Evolutionary conservation across 2,797 vertebrate genomes (phyloP).

Genomic region (Pipistrellus pipistrellus): DNA sequence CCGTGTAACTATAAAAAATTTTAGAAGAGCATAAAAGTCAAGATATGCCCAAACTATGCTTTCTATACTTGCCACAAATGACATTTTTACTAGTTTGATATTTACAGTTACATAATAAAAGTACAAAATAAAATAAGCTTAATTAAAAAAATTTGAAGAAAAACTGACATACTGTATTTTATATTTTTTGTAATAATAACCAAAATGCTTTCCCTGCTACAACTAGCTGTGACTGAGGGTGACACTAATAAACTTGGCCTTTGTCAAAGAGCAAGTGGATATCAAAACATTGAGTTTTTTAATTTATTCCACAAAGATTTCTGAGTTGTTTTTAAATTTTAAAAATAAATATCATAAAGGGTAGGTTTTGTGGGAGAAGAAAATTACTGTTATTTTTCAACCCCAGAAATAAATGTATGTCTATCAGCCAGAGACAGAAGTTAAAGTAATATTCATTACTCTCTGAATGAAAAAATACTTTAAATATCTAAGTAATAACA

Average conservation of each 20-base stretch:
- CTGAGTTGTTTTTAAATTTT: background rate
- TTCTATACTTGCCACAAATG: background rate
- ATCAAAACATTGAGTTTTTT: background rate
- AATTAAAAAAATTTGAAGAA: background rate
- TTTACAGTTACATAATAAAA: background rate
- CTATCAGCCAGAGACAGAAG: background rate
- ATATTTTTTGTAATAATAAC: background rate
- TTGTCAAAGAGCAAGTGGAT: conserved; percentile 33
- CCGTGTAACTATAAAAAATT: background rate
- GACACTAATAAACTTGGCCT: conserved; percentile 23
- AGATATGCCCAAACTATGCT: background rate
- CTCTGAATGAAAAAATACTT: background rate
- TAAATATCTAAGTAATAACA: conserved; percentile 28
- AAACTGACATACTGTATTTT: background rate
- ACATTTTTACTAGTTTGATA: background rate
- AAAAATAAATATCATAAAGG: background rate
- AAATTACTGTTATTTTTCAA: background rate
- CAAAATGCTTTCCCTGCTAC: background rate
- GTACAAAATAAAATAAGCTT: background rate
- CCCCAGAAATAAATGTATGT: background rate
- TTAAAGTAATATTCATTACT: background rate
- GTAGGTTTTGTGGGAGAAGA: conserved; percentile 14
- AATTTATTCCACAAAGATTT: background rate
- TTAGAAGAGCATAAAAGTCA: background rate
- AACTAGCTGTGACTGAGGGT: background rate